These are phyloP conservation scores for Coregonus clupeaformis DNA, from an alignment of 2,113 vertebrate genomes.

Conservation along the genomic window DNA sequence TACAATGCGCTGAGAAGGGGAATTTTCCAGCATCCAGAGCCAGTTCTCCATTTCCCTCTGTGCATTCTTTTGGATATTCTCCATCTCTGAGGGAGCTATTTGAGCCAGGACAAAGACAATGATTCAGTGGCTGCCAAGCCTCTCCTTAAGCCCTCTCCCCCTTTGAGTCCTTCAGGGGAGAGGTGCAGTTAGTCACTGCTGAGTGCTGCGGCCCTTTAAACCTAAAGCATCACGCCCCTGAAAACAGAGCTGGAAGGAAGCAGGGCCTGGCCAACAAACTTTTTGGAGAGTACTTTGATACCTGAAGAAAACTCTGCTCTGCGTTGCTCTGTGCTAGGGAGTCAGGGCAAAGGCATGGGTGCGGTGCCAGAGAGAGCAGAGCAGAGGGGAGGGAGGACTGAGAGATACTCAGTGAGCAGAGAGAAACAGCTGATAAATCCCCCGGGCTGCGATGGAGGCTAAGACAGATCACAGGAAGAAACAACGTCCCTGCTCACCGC, in stretches of 20 bases:
- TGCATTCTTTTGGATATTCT: too few relatives aligned
- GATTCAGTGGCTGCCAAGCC: constrained; percentile 57
- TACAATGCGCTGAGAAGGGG: constrained; percentile 42
- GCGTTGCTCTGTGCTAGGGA: too few relatives aligned
- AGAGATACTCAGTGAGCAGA: too few relatives aligned
- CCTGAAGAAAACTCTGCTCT: not conserved
- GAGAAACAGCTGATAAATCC: too few relatives aligned
- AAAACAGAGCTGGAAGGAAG: not conserved
- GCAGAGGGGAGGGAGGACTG: not conserved
- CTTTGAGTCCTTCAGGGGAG: constrained; percentile 47
- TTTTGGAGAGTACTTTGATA: not conserved
- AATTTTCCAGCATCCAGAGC: constrained; percentile 40
- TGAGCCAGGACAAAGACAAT: constrained; percentile 54
- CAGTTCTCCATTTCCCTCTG: not conserved
- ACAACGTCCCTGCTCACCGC: too few relatives aligned
- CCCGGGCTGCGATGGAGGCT: too few relatives aligned
- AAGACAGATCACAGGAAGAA: too few relatives aligned
- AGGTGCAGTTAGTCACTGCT: constrained; percentile 53
- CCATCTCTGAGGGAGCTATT: not conserved
- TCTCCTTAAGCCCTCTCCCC: constrained; percentile 40
- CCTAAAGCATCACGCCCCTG: constrained; percentile 9
- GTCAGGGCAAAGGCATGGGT: not conserved
- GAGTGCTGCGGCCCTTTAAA: constrained; percentile 31
- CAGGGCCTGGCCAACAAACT: not conserved
- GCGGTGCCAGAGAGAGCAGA: not conserved